Percentiles rank a stretch among this genome's conserved stretches.
Evolutionary conservation across 1,140 invertebrate species (phyloP).

Genomic region (Manduca sexta): DNA sequence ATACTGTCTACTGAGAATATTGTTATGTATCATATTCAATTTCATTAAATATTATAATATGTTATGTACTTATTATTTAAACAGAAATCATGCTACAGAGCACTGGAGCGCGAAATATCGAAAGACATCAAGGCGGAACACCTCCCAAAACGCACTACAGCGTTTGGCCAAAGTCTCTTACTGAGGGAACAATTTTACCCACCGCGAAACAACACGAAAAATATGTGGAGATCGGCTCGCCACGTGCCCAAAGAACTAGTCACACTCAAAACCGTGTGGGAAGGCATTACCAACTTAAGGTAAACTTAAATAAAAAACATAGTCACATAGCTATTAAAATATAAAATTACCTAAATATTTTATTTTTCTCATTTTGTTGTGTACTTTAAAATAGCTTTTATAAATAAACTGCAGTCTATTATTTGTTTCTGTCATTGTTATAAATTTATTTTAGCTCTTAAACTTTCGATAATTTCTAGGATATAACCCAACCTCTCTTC

Average conservation of each 20-base stretch:
- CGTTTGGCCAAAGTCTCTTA: constrained; percentile 72
- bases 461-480: too few relatives aligned
- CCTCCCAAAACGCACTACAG: constrained; percentile 30
- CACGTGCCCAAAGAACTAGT: constrained; percentile 73
- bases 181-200: constrained; percentile 62
- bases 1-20: too few relatives aligned
- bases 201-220: constrained; percentile 63
- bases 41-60: too few relatives aligned
- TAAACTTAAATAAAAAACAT: constrained; percentile 12
- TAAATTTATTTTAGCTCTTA: too few relatives aligned
- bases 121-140: constrained; percentile 55
- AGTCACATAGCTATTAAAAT: too few relatives aligned
- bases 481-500: too few relatives aligned
- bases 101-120: constrained; percentile 51
- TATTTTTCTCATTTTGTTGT: too few relatives aligned
- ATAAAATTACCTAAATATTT: too few relatives aligned
- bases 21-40: too few relatives aligned
- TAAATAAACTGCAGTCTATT: too few relatives aligned
- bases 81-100: constrained; percentile 43
- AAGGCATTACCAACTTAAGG: constrained; percentile 75
- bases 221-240: constrained; percentile 69
- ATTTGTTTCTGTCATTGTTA: too few relatives aligned
- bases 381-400: too few relatives aligned
- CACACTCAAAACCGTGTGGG: constrained; percentile 76
- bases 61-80: constrained; percentile 5